Conservation (phyloP, 2,888 invertebrate species). For the Hoplodrina ambigua region DNA sequence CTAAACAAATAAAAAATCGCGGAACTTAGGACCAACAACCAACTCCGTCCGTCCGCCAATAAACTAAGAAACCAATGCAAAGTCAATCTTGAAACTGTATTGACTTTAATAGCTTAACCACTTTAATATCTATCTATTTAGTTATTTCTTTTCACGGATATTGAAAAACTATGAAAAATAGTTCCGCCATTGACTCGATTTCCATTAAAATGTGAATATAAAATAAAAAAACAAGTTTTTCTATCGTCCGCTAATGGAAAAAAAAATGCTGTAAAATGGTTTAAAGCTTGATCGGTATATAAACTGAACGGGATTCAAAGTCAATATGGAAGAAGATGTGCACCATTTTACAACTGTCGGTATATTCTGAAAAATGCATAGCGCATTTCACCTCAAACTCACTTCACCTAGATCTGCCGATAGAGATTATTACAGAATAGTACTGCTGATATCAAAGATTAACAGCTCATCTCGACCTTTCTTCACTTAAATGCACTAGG, state of each 20-base stretch:
- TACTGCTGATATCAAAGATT: no score
- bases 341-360: no score
- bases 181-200: conserved; percentile 29
- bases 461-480: no score
- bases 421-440: no score
- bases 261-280: conserved; percentile 16
- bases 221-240: conserved; percentile 22
- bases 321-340: conserved; percentile 1
- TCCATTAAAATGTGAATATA: conserved; percentile 15
- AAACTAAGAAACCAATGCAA: not conserved
- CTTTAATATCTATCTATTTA: not conserved
- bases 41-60: not conserved
- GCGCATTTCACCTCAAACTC: no score
- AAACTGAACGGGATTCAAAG: conserved; percentile 2
- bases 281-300: conserved; percentile 19
- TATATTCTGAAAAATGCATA: no score
- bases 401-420: no score
- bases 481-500: no score
- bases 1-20: not conserved
- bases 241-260: conserved; percentile 43
- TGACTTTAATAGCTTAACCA: conserved; percentile 16
- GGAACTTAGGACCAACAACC: not conserved
- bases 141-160: conserved; percentile 43
- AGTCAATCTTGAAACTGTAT: conserved; percentile 14
- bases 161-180: conserved; percentile 51